Evolutionary conservation across 2,888 invertebrate genomes (phyloP), one percentile per base, ranked within the genome.

Genomic region (Fragum whitleyi): DNA sequence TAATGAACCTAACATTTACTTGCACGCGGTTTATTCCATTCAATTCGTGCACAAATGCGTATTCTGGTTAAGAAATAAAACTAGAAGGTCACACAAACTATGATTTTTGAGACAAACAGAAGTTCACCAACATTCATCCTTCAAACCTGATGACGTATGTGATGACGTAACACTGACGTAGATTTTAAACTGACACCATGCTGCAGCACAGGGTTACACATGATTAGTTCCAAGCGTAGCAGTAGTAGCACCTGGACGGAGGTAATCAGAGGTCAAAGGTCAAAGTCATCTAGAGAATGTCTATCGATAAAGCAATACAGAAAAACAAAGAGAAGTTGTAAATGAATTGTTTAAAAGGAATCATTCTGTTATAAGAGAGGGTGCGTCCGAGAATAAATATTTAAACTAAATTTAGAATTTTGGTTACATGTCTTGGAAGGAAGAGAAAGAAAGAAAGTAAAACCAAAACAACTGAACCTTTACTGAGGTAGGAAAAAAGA

Each of bases 221-320:
- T 59, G 47, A 75, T 39, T 68, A 68, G 32, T 42, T 42, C 61
- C 68, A 51, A 51, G 74, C 61, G 23, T 65, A 75, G 75, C 59
- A 75, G 75, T 75, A 75, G 68, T 68, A 59, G 75, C 68, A 79
- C 79, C 80, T 53, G 78, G 81, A 78, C 81, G 81, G 81, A 81
- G 81, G 81, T 77, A 55, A 74, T 69, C 69, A 70, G 42, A 62
- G 42, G 79, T 65, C 74, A 62, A 32, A 59, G 51, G 75, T 74
- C 81, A 78, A 81, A 65, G 74, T 81, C 74, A 76, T 51, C 32
- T 29, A 29, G 47, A 47, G 47, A 47, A 47, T 47, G 47, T 47
- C 5, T 47, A 47, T n/a, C 14, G 19, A 47, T 14, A 47, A 19
- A 19, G 47, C 47, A 47, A 47, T 47, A 19, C 14, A 47, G n/a